A percentile compares a stretch with the other conserved stretches of the same genome.
These are phyloP conservation scores for Anoplophora glabripennis DNA, from an alignment of 1,140 invertebrate genomes.

Conservation along the genomic window DNA sequence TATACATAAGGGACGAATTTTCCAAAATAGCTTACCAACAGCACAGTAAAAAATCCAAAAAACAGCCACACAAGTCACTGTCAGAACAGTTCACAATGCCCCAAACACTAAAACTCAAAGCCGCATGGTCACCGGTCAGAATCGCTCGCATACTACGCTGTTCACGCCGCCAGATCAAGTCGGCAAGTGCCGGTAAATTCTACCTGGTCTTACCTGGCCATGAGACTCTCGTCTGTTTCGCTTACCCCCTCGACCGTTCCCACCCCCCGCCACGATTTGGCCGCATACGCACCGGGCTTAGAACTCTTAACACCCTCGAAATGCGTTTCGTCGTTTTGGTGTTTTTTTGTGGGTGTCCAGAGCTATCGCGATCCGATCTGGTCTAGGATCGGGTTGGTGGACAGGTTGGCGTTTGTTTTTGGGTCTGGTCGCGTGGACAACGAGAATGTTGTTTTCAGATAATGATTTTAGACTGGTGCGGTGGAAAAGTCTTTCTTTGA, in stretches of 20 bases:
- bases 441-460: too few relatives aligned
- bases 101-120: not conserved
- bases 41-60: too few relatives aligned
- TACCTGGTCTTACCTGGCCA: constrained; percentile 17
- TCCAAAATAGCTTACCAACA: too few relatives aligned
- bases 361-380: too few relatives aligned
- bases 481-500: too few relatives aligned
- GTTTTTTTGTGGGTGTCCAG: too few relatives aligned
- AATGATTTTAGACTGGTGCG: too few relatives aligned
- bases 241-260: not conserved
- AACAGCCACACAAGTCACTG: not conserved
- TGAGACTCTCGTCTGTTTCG: constrained; percentile 8
- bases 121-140: constrained; percentile 2
- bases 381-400: not conserved
- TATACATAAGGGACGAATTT: too few relatives aligned
- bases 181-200: constrained; percentile 8
- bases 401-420: constrained; percentile 1
- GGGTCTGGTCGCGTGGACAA: not conserved
- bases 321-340: too few relatives aligned
- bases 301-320: constrained; percentile 1
- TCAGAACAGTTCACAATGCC: not conserved
- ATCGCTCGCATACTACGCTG: not conserved
- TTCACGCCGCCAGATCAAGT: constrained; percentile 3
- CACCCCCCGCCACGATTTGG: not conserved
- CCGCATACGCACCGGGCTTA: not conserved